These are phyloP conservation scores for chimpanzee (Pan troglodytes) DNA, from an alignment of 2,113 vertebrate genomes.

Conservation along the genomic window DNA sequence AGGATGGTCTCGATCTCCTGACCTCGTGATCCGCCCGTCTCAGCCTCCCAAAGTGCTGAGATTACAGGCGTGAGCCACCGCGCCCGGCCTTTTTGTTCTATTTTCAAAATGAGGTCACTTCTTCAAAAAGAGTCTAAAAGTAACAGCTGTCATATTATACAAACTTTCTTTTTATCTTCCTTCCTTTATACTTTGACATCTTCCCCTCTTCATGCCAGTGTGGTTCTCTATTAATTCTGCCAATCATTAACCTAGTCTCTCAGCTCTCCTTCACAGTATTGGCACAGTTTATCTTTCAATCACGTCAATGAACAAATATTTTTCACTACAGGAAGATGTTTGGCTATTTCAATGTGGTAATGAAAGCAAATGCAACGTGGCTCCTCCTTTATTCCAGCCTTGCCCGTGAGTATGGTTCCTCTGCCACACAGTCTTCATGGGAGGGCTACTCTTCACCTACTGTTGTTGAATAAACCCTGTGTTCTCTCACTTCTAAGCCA, in stretches of 20 bases:
- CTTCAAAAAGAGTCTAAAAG: neutral
- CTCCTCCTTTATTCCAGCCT: neutral
- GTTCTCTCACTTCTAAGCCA: neutral
- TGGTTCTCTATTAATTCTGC: neutral
- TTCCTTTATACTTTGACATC: neutral
- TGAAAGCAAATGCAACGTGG: neutral
- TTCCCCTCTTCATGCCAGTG: accelerated
- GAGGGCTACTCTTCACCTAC: neutral
- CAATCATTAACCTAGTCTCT: no score
- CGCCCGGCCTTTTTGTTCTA: no score
- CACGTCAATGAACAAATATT: neutral
- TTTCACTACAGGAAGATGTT: neutral
- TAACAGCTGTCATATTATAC: neutral
- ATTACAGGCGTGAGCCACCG: no score
- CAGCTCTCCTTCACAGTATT: neutral
- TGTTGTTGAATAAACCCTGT: neutral
- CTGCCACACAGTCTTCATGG: neutral
- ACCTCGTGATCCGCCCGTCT: no score
- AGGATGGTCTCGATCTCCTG: no score
- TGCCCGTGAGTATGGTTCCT: neutral
- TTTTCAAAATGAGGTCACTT: neutral
- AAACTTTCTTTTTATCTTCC: neutral
- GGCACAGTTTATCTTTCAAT: neutral
- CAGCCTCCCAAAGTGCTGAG: no score
- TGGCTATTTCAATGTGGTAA: neutral